Conservation (phyloP, 2,888 invertebrate genomes). For the Eupithecia insigniata region DNA sequence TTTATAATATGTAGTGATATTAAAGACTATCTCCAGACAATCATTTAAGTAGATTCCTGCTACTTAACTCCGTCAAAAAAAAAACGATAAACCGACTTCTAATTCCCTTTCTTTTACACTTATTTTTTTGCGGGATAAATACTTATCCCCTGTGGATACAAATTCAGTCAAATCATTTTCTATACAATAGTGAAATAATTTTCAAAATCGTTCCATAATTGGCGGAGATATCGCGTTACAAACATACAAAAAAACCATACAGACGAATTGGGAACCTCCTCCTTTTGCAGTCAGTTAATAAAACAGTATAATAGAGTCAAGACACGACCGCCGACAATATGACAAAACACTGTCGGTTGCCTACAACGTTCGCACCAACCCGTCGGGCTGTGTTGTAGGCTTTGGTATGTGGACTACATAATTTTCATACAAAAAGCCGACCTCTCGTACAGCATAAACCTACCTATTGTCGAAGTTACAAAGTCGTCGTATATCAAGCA, state of each 20-base stretch:
- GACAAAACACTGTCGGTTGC: constrained; percentile 2
- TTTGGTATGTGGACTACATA: background rate
- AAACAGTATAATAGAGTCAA: background rate
- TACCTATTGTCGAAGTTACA: constrained; percentile 35
- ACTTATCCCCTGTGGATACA: too few species aligned
- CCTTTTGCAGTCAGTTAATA: too few species aligned
- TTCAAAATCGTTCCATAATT: too few species aligned
- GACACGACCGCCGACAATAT: background rate
- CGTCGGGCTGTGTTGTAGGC: background rate
- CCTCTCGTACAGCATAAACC: constrained; percentile 26
- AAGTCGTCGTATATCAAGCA: constrained; percentile 38
- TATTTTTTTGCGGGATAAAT: too few species aligned
- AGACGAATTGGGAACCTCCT: too few species aligned
- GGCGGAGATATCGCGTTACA: too few species aligned
- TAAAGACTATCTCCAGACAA: background rate
- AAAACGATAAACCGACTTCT: too few species aligned
- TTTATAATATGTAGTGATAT: too few species aligned
- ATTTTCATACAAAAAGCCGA: constrained; percentile 26
- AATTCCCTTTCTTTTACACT: too few species aligned
- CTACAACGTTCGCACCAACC: background rate
- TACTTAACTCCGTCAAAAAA: background rate
- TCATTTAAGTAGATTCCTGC: background rate
- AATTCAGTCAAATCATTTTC: too few species aligned
- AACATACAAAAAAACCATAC: too few species aligned
- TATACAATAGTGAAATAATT: too few species aligned